Conservation (phyloP, 2,797 vertebrate genomes). For the Buphagus erythrorhynchus region DNA sequence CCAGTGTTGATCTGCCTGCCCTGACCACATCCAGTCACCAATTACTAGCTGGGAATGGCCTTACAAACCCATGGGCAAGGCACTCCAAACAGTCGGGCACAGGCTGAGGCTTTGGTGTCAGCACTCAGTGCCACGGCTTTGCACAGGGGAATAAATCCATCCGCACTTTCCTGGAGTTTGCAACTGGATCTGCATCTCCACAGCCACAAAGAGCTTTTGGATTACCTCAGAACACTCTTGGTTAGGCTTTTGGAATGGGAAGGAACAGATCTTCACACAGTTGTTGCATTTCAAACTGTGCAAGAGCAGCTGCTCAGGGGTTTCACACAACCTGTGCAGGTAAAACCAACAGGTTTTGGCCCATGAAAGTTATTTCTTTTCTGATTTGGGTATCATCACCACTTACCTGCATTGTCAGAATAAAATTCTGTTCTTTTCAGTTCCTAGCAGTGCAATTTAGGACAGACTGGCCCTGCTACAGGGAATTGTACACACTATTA, state of each 20-base stretch:
- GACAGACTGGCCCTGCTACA: neutral
- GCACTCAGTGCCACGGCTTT: conserved; percentile 7
- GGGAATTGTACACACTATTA: neutral
- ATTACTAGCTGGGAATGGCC: conserved; percentile 66
- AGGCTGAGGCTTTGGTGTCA: conserved; percentile 53
- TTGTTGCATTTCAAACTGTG: neutral
- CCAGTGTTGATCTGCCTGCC: conserved; percentile 54
- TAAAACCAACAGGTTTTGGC: neutral
- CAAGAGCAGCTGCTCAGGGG: neutral
- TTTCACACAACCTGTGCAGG: neutral
- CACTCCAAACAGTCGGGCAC: conserved; percentile 25
- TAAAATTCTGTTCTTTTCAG: neutral
- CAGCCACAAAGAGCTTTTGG: neutral
- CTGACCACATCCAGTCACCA: conserved; percentile 70
- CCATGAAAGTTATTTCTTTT: neutral
- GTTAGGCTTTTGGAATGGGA: neutral
- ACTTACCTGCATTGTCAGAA: neutral
- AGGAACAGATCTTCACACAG: neutral
- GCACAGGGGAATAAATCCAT: conserved; percentile 2
- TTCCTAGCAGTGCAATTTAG: neutral
- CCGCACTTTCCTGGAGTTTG: neutral
- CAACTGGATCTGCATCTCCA: neutral
- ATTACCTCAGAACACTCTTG: neutral
- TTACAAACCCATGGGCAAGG: conserved; percentile 60
- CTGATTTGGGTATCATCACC: neutral